Evolutionary conservation across 1,140 invertebrate genomes (phyloP).

Genomic region (Kradibia gibbosae): DNA sequence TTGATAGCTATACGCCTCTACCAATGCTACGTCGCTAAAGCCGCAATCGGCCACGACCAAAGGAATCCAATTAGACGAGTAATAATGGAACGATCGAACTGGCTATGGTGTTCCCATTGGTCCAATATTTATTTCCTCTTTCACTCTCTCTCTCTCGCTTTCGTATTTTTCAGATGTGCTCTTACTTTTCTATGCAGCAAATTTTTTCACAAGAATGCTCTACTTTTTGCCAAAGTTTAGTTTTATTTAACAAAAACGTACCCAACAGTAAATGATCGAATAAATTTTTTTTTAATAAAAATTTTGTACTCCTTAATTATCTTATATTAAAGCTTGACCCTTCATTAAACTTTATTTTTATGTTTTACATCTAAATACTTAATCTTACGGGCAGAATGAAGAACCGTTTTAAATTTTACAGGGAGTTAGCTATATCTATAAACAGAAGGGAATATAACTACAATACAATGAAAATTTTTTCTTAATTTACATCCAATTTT

Average conservation of each 20-base stretch:
- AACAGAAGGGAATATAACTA: no score
- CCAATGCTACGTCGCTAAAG: not conserved
- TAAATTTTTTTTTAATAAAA: not conserved
- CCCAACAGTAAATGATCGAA: no score
- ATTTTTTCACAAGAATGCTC: not conserved
- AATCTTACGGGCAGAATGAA: no score
- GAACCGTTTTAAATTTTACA: no score
- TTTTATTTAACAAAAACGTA: no score
- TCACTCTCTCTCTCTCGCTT: not conserved
- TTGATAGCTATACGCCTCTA: constrained; percentile 38
- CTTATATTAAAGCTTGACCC: no score
- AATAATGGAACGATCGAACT: constrained; percentile 58
- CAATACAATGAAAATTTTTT: no score
- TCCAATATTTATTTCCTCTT: not conserved
- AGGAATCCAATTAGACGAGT: constrained; percentile 63
- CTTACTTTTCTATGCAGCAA: not conserved
- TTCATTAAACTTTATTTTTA: no score
- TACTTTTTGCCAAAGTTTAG: not conserved
- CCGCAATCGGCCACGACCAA: constrained; percentile 52
- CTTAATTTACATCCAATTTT: no score
- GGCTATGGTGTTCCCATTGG: not conserved
- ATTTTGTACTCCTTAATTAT: no score
- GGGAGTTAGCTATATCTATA: no score
- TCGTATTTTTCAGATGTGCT: not conserved
- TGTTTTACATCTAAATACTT: no score